Base-by-base conservation (phyloP, 2,888 invertebrate genomes). In the Thereva nobilitata region DNA sequence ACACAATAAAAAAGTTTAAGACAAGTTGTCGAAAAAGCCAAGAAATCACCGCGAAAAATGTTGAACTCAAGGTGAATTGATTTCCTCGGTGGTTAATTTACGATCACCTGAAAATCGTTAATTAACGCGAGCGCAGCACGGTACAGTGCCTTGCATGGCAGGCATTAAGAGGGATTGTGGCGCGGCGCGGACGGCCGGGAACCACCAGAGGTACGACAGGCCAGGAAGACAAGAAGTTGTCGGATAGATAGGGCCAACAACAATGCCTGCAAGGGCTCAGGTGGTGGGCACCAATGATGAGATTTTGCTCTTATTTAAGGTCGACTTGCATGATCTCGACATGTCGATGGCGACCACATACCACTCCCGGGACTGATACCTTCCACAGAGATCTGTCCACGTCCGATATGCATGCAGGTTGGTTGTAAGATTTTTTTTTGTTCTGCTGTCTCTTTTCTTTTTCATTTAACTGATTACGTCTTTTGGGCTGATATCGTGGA, bases 91-190 rank as follows among this genome's bases (percentile, higher is more conserved):
- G 67, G 53, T 68, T 68, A 68, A 70, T 70, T 70, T 70, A 70
- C 66, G 70, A 68, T 68, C 68, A 68, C 52, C 61, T 66, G 68
- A 70, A 68, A 67, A 67, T 70, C 70, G 70, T 70, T 70, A 70
- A 70, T 70, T 70, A 70, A 70, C 69, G 64, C 69, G 67, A 67
- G 64, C 65, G 49, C 64, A 64, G 52, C 50, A 61, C 10, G 50
- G 47, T 47, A 47, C 47, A 7, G 47, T 47, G 47, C 47, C 59
- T 69, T 68, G 69, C 69, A 69, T 57, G 67, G 59, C 64, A 44
- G n/a, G 10, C 55, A 10, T 40, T 23, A 12, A 12, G 44, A 12
- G n/a, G n/a, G 8, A 41, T 10, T 38, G 41, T 5, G 42, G 41
- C 9, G 52, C 53, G 53, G 34, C 42, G 41, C 12, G 6, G 6